Evolutionary conservation across 2,113 vertebrate species (phyloP), one percentile per base, ranked within the genome.

Genomic region (Dicaeum eximium): DNA sequence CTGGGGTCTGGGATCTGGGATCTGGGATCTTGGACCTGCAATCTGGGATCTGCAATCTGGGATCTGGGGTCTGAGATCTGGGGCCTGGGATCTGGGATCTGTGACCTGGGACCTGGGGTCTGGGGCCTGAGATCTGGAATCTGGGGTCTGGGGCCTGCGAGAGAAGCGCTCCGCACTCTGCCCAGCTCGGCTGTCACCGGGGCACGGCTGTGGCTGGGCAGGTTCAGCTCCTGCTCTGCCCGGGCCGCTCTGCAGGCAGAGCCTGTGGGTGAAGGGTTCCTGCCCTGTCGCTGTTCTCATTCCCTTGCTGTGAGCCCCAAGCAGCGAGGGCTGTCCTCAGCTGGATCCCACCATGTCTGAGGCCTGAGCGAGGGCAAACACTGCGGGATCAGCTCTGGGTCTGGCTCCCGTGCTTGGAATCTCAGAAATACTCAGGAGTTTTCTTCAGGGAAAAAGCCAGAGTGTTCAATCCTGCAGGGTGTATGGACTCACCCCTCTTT

Each of bases 311-410:
- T n/a, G 53, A 66, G 40, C 57, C 80, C 74, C 66, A 11, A 16
- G 78, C 13, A 5, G 27, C 10, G 38, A 60, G 74, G 42, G 48
- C 0, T 77, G 40, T 28, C 27, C 74, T 35, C 82, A 40, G 1
- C 53, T 33, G 3, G 25, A 15, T 50, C 30, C 61, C 5, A 4
- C 1, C 8, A 24, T n/a, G 33, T 38, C 30, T 6, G 18, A 72
- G 92, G 6, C 0, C 33, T 35, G 19, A 9, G 30, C 0, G 0
- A 33, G 60, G 6, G 1, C 17, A 50, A 31, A 64, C 22, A 1
- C 2, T 1, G 3, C 1, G 13, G 57, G 67, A n/a, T 71, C 18
- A 35, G 40, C 37, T n/a, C 65, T n/a, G 30, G 64, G 14, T 53
- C 20, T 79, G 57, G 42, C 30, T 85, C 1, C 61, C 10, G 5